These are phyloP conservation scores for Petrophora chlorosata DNA, from an alignment of 2,888 invertebrate genomes.

Conservation along the genomic window DNA sequence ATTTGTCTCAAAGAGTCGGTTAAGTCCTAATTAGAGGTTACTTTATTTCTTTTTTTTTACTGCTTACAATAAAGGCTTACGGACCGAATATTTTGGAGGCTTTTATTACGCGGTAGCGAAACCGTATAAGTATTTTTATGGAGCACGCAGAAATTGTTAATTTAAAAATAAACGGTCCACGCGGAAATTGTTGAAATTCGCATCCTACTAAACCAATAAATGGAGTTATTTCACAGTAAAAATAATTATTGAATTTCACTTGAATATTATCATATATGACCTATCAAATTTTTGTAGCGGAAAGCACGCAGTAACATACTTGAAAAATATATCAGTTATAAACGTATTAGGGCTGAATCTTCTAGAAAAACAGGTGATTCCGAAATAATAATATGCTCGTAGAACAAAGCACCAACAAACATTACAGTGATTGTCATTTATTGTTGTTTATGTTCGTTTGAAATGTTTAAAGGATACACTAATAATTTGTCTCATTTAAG, in stretches of 20 bases:
- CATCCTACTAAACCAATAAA: slow-evolving; percentile 15
- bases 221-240: slow-evolving; percentile 9
- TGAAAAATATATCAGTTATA: too few relatives aligned
- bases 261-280: too few relatives aligned
- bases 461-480: too few relatives aligned
- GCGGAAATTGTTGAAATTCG: slow-evolving; percentile 14
- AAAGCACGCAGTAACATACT: too few relatives aligned
- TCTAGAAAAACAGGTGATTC: too few relatives aligned
- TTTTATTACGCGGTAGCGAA: slow-evolving; percentile 38
- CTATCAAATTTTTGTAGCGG: too few relatives aligned
- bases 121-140: slow-evolving; percentile 22
- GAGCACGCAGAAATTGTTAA: slow-evolving; percentile 14
- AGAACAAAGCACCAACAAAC: too few relatives aligned
- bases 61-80: slow-evolving; percentile 35
- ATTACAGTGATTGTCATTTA: too few relatives aligned
- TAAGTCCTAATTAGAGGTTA: slow-evolving; percentile 51
- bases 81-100: slow-evolving; percentile 27
- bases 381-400: too few relatives aligned
- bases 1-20: slow-evolving; percentile 50
- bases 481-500: too few relatives aligned
- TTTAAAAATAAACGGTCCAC: slow-evolving; percentile 19
- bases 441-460: too few relatives aligned
- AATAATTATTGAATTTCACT: background rate
- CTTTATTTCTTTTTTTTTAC: slow-evolving; percentile 37
- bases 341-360: too few relatives aligned